Evolutionary conservation across 53 echinoderm and acorn worm genomes (phyloP).

Genomic region (Crossaster papposus): DNA sequence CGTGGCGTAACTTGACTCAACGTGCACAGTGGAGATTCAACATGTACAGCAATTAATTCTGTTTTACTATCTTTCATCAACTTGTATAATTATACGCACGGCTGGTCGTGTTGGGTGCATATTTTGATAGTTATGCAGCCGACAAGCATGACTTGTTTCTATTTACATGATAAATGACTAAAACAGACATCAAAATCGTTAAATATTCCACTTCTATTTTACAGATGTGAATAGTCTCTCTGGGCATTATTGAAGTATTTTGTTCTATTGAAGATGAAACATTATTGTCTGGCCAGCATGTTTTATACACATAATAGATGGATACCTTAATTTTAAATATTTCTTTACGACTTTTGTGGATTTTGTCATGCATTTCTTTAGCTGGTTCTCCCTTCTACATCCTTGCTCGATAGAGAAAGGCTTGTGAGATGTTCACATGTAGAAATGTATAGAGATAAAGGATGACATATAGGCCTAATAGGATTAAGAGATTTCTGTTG

Average conservation of each 20-base stretch:
- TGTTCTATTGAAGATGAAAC: no score
- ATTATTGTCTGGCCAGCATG: no score
- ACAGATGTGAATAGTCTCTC: background rate
- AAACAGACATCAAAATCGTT: background rate
- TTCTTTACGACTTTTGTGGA: no score
- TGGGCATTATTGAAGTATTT: no score
- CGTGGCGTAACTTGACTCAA: no score
- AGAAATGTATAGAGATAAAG: background rate
- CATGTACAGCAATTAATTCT: no score
- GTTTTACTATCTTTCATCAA: no score
- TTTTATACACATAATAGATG: no score
- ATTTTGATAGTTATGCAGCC: background rate
- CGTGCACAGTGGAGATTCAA: no score
- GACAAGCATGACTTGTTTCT: background rate
- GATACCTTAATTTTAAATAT: no score
- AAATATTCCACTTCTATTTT: background rate
- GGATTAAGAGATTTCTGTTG: background rate
- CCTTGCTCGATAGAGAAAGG: background rate
- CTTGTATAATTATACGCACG: background rate
- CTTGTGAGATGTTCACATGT: background rate
- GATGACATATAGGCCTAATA: constrained; percentile 3
- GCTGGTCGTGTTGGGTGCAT: background rate
- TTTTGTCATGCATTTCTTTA: no score
- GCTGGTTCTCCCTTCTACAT: background rate
- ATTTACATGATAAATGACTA: background rate